A percentile compares a stretch with the other conserved stretches of the same genome.
Evolutionary conservation across 2,888 invertebrate genomes (phyloP).

Genomic region (Heteromurus nitidus): DNA sequence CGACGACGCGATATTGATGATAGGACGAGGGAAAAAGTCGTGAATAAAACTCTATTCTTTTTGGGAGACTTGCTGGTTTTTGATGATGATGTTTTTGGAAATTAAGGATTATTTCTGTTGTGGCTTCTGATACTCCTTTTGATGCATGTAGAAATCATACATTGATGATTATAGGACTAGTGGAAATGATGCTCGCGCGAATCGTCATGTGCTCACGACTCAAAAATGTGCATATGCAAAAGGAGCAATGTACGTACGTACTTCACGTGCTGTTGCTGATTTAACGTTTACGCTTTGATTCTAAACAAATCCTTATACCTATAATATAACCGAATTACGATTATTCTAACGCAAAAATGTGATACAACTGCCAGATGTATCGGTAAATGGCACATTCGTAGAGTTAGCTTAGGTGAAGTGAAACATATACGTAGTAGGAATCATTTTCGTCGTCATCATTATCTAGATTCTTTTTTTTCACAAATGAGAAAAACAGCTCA

Average conservation of each 20-base stretch:
- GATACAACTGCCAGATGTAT: too few relatives aligned
- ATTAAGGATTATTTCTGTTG: constrained; percentile 32
- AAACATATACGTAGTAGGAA: too few relatives aligned
- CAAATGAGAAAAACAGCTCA: constrained; percentile 50
- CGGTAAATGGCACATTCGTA: too few relatives aligned
- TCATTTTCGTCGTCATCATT: neutral
- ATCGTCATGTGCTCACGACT: constrained; percentile 43
- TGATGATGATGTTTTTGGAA: constrained; percentile 48
- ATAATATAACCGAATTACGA: too few relatives aligned
- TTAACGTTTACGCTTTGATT: too few relatives aligned
- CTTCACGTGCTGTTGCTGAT: constrained; percentile 29
- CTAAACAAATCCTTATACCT: too few relatives aligned
- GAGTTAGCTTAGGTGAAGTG: too few relatives aligned
- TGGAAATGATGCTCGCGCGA: constrained; percentile 19
- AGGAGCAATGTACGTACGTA: neutral
- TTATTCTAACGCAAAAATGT: too few relatives aligned
- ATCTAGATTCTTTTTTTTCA: neutral
- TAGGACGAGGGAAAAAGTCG: constrained; percentile 36
- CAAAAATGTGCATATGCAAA: constrained; percentile 19
- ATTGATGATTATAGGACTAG: constrained; percentile 32
- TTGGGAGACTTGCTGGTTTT: constrained; percentile 48
- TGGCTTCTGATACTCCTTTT: constrained; percentile 46
- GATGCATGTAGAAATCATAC: neutral
- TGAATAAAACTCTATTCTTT: constrained; percentile 46
- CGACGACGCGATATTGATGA: too few relatives aligned